Evolutionary conservation across 2,888 invertebrate genomes (phyloP).

Genomic region (Orthonychiurus folsomi): DNA sequence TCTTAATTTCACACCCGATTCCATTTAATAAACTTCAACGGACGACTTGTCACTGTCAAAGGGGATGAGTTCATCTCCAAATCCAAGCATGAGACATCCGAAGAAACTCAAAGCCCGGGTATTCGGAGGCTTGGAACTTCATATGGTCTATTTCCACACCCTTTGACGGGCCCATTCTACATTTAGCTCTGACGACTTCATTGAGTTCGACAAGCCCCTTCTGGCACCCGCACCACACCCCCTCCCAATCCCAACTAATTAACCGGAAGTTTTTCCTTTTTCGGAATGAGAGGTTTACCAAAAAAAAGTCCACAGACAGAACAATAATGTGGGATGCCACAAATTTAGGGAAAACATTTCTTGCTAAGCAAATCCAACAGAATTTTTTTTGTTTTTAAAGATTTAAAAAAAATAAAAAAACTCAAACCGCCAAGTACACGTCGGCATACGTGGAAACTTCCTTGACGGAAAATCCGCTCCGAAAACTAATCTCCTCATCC

Average conservation of each 20-base stretch:
- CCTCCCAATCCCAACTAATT: conserved; percentile 9
- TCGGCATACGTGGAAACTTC: too few relatives aligned
- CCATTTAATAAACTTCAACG: neutral
- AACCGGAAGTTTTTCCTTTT: conserved; percentile 10
- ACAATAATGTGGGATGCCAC: too few relatives aligned
- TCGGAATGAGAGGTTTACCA: too few relatives aligned
- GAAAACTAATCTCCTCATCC: too few relatives aligned
- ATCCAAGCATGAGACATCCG: neutral
- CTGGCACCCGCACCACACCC: neutral
- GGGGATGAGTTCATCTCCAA: neutral
- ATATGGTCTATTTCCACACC: neutral
- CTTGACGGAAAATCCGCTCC: too few relatives aligned
- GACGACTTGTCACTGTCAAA: neutral
- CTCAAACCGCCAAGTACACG: too few relatives aligned
- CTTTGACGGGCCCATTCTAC: neutral
- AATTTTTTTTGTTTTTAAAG: too few relatives aligned
- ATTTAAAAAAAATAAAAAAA: too few relatives aligned
- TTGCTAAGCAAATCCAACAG: too few relatives aligned
- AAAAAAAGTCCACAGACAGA: too few relatives aligned
- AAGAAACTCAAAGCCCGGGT: neutral
- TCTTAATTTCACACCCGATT: conserved; percentile 1
- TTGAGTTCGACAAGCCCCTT: neutral
- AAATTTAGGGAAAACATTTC: too few relatives aligned
- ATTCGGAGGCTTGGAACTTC: neutral
- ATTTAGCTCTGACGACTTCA: conserved; percentile 3